phyloP scores from a whole-genome alignment of 2,888 invertebrate species.

The Halictus quadricinctus region DNA sequence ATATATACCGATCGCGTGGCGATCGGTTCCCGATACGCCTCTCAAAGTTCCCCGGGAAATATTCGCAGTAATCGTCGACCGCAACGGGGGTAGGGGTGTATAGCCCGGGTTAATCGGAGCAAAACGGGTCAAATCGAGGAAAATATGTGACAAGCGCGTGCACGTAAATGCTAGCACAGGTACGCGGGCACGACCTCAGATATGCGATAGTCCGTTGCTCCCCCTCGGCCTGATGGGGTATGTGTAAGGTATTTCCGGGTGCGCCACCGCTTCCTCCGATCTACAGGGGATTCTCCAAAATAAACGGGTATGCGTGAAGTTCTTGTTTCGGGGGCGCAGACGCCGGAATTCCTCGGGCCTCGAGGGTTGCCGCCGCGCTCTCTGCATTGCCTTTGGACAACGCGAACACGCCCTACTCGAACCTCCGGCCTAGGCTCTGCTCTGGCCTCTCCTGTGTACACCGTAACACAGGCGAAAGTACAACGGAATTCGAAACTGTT shows the following conservation, averaged over 20 bases:
- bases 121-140: slow-evolving; percentile 48
- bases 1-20: not conserved
- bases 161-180: slow-evolving; percentile 48
- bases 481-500: slow-evolving; percentile 65
- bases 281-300: slow-evolving; percentile 66
- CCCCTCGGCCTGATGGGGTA: slow-evolving; percentile 54
- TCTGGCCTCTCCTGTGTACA: not conserved
- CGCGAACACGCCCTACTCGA: slow-evolving; percentile 54
- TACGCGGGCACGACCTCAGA: slow-evolving; percentile 58
- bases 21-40: slow-evolving; percentile 43
- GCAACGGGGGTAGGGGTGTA: not conserved
- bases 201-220: slow-evolving; percentile 60
- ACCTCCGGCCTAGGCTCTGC: slow-evolving; percentile 9
- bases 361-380: slow-evolving; percentile 44
- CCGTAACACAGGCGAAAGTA: slow-evolving; percentile 58
- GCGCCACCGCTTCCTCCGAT: slow-evolving; percentile 30
- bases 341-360: slow-evolving; percentile 61
- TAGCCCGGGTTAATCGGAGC: slow-evolving; percentile 36
- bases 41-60: slow-evolving; percentile 31
- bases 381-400: slow-evolving; percentile 66
- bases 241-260: slow-evolving; percentile 68
- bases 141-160: slow-evolving; percentile 58
- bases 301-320: slow-evolving; percentile 72
- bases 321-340: slow-evolving; percentile 67
- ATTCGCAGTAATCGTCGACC: slow-evolving; percentile 32